Evolutionary conservation across 2,888 invertebrate genomes (phyloP).

Genomic region (Pachymerium ferrugineum): DNA sequence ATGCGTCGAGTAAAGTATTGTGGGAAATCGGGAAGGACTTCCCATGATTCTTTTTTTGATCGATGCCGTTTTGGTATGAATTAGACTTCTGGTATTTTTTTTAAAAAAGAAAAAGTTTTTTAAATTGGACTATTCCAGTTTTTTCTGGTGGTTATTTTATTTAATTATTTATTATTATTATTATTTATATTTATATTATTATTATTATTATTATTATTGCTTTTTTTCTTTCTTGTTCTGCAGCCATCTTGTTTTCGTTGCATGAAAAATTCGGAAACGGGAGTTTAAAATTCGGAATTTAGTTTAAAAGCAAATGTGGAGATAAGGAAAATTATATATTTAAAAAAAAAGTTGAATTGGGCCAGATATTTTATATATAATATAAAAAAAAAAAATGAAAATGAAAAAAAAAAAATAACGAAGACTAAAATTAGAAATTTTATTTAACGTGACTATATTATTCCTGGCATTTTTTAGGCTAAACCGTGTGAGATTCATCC

Average conservation of each 20-base stretch:
- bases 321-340: background rate
- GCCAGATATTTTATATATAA: background rate
- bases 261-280: no score
- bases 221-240: background rate
- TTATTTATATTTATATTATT: background rate
- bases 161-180: background rate
- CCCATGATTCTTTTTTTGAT: no score
- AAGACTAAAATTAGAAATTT: background rate
- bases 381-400: background rate
- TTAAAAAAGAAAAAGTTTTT: no score
- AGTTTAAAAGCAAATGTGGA: background rate
- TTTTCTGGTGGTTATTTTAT: no score
- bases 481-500: conserved; percentile 27
- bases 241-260: background rate
- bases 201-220: background rate
- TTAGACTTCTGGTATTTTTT: no score
- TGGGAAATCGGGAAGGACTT: no score
- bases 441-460: conserved; percentile 6
- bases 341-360: background rate
- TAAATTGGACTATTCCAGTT: no score
- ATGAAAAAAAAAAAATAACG: background rate
- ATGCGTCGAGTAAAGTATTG: no score
- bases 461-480: conserved; percentile 34
- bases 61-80: no score
- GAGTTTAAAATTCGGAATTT: background rate